Percentiles rank a stretch among this genome's conserved stretches.
These are phyloP conservation scores for Sarcophaga carnaria DNA, from an alignment of 2,888 invertebrate genomes.

Conservation along the genomic window DNA sequence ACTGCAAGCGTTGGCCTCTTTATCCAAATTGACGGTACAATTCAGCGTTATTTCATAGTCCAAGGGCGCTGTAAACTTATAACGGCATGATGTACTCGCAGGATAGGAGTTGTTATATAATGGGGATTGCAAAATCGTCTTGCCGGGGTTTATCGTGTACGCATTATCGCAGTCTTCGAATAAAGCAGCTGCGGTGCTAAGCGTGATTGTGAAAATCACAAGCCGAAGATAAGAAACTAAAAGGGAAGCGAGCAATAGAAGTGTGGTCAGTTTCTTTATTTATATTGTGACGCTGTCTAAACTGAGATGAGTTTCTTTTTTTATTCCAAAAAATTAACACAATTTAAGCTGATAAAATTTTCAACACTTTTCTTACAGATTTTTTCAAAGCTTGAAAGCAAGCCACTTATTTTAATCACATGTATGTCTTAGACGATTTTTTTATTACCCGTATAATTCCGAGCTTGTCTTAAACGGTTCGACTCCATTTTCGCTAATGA, in stretches of 20 bases:
- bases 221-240: slow-evolving; percentile 25
- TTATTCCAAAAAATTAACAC: too few relatives aligned
- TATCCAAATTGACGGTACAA: slow-evolving; percentile 74
- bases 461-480: slow-evolving; percentile 39
- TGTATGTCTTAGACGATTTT: not conserved
- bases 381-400: too few relatives aligned
- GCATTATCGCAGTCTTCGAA: slow-evolving; percentile 76
- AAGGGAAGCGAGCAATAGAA: not conserved
- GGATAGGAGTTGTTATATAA: slow-evolving; percentile 76
- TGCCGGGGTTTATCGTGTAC: slow-evolving; percentile 65
- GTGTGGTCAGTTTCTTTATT: slow-evolving; percentile 10
- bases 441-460: slow-evolving; percentile 54
- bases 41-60: slow-evolving; percentile 71
- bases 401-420: not conserved
- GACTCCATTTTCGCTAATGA: slow-evolving; percentile 42
- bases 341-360: too few relatives aligned
- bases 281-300: too few relatives aligned
- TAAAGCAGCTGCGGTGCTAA: slow-evolving; percentile 32
- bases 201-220: not conserved
- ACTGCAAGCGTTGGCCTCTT: slow-evolving; percentile 72
- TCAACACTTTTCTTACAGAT: too few relatives aligned
- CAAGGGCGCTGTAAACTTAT: slow-evolving; percentile 76
- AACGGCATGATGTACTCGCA: slow-evolving; percentile 78
- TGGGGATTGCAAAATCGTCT: slow-evolving; percentile 76
- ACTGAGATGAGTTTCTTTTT: too few relatives aligned